Evolutionary conservation across 1,140 invertebrate genomes (phyloP).

Genomic region (Gryllus bimaculatus): DNA sequence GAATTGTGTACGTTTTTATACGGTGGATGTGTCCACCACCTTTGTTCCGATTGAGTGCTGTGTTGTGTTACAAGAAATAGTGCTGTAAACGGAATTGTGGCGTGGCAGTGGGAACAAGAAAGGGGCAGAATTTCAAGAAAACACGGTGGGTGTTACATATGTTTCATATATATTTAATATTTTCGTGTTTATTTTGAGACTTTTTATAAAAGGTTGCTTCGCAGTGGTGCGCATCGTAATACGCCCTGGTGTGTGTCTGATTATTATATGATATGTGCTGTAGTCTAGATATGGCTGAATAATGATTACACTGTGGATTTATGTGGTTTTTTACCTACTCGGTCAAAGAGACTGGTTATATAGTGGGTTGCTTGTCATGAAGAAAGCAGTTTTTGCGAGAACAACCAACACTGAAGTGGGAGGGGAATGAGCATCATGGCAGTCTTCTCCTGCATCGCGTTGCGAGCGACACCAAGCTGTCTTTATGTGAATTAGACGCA

Average conservation of each 20-base stretch:
- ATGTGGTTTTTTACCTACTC: too few relatives aligned
- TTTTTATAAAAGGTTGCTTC: not conserved
- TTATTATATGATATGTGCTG: not conserved
- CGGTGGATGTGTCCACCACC: not conserved
- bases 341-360: not conserved
- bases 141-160: not conserved
- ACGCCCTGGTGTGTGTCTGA: not conserved
- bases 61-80: not conserved
- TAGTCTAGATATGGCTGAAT: not conserved
- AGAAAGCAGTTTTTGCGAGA: not conserved
- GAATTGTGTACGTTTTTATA: not conserved
- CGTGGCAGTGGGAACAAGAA: not conserved
- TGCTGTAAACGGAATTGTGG: not conserved
- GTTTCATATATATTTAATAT: not conserved
- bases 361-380: not conserved
- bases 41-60: not conserved
- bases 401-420: not conserved
- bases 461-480: not conserved
- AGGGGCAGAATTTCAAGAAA: not conserved
- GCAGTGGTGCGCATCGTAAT: not conserved
- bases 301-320: too few relatives aligned
- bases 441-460: slow-evolving; percentile 2
- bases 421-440: not conserved
- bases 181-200: not conserved
- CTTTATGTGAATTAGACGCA: not conserved